Evolutionary conservation across 2,113 vertebrate species (phyloP).

Genomic region (Xenopus borealis): DNA sequence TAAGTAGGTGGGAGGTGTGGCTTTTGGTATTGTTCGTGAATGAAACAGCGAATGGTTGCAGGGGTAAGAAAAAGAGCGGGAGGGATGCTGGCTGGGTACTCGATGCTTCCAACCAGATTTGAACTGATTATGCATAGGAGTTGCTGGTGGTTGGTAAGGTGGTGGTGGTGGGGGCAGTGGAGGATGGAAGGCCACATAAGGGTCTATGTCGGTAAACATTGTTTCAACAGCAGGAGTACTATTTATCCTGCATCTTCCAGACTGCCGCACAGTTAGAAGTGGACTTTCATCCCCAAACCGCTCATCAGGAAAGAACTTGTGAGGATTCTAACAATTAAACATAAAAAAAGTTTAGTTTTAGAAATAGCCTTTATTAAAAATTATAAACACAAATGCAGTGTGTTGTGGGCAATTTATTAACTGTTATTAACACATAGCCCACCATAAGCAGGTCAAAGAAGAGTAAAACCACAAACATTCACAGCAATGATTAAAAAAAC

Average conservation of each 20-base stretch:
- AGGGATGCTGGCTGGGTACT: slow-evolving; percentile 83
- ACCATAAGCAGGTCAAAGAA: too few species aligned
- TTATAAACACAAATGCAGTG: too few species aligned
- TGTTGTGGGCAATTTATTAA: too few species aligned
- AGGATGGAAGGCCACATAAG: slow-evolving; percentile 90
- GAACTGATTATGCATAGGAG: slow-evolving; percentile 81
- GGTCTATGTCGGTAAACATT: slow-evolving; percentile 93
- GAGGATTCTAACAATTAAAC: slow-evolving; percentile 79
- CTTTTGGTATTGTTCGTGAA: slow-evolving; percentile 74
- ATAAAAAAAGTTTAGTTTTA: too few species aligned
- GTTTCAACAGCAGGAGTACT: slow-evolving; percentile 90
- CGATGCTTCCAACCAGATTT: slow-evolving; percentile 91
- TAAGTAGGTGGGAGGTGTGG: slow-evolving; percentile 75
- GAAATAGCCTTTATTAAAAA: too few species aligned
- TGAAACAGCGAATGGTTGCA: slow-evolving; percentile 89
- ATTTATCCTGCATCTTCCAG: slow-evolving; percentile 86
- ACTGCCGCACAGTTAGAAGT: slow-evolving; percentile 83
- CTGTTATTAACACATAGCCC: too few species aligned
- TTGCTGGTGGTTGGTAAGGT: slow-evolving; percentile 88
- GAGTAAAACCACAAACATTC: too few species aligned
- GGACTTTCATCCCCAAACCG: slow-evolving; percentile 97
- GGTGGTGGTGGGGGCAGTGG: slow-evolving; percentile 91
- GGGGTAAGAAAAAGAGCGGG: slow-evolving; percentile 93
- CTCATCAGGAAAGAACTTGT: slow-evolving; percentile 97
- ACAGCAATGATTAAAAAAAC: too few species aligned